Evolutionary conservation across 1,140 invertebrate genomes (phyloP), one percentile per base, ranked within the genome.

Genomic region (Conus betulinus): DNA sequence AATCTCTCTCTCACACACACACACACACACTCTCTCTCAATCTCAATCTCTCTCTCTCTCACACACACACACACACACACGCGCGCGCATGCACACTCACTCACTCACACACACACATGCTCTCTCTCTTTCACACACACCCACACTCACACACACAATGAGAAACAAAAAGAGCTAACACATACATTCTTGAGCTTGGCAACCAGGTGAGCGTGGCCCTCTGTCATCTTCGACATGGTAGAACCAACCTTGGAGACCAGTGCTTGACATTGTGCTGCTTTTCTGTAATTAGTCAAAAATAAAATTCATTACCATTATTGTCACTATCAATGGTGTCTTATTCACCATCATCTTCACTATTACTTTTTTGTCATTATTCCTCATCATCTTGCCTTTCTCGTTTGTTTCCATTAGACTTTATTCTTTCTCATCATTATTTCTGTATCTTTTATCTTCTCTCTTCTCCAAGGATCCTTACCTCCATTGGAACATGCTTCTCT

Each of bases 161-260:
- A 52, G 7, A 51, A 8, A 52, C 13, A 39, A 8, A 79, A 0
- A 79, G 13, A 79, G 25, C 8, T 5, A 0, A 83, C 27, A 76
- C 39, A 53, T 76, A 87, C 86, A 81, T 57, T 84, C 23, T 84
- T 88, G 5, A 88, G 87, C 83, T 52, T 84, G 63, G 20, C 67
- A 23, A 88, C 87, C 20, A 88, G 52, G 6, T 74, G 23, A 0
- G 57, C 52, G 25, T 88, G 87, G 15, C 25, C 60, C 52, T 88
- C 87, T 25, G 17, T 84, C 23, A 84, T 84, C 81, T 71, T 23
- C 11, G 17, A 74, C 55, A 83, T 27, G 51, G 81, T 39, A 17
- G 17, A 20, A 25, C 3, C 67, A 11, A 88, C 81, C 82, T 76
- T 60, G 23, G 51, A 51, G 51, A 88, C 51, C 27, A 71, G 39